Percentiles rank a stretch among this genome's conserved stretches.
Evolutionary conservation across 1,140 invertebrate species (phyloP).

Genomic region (Drosophila erecta): DNA sequence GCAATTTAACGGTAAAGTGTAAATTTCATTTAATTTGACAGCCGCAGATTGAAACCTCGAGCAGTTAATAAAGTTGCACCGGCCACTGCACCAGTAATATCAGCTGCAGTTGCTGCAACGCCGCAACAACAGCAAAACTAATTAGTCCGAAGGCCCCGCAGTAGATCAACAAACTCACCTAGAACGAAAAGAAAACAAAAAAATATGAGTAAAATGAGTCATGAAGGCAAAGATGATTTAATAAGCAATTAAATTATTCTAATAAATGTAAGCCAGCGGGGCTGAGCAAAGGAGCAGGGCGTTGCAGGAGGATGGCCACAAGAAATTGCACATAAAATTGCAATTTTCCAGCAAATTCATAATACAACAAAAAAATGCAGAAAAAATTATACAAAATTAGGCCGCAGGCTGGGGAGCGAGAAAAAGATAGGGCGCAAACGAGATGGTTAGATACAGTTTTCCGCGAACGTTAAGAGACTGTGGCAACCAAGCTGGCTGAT

Average conservation of each 20-base stretch:
- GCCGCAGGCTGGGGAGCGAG: slow-evolving; percentile 50
- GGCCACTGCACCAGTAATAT: slow-evolving; percentile 17
- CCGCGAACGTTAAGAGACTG: background rate
- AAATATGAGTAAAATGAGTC: slow-evolving; percentile 14
- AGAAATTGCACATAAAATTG: slow-evolving; percentile 80
- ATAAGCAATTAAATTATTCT: slow-evolving; percentile 83
- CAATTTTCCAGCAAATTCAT: slow-evolving; percentile 81
- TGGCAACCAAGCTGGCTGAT: background rate
- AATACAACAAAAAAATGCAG: slow-evolving; percentile 53
- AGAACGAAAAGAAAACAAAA: slow-evolving; percentile 61
- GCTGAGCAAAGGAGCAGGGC: slow-evolving; percentile 29
- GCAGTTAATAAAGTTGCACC: slow-evolving; percentile 62
- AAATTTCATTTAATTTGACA: slow-evolving; percentile 82
- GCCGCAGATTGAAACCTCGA: slow-evolving; percentile 50
- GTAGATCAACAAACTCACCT: slow-evolving; percentile 66
- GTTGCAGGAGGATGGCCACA: slow-evolving; percentile 31
- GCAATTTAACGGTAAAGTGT: slow-evolving; percentile 81
- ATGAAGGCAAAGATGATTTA: slow-evolving; percentile 69
- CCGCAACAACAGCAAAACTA: slow-evolving; percentile 39
- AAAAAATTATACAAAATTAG: slow-evolving; percentile 72
- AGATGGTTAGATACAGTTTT: slow-evolving; percentile 19
- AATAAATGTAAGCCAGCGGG: slow-evolving; percentile 59
- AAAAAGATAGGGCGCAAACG: background rate
- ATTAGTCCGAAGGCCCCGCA: slow-evolving; percentile 44
- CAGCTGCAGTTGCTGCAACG: background rate